Evolutionary conservation across 2,113 vertebrate genomes (phyloP).

Genomic region (Carassius gibelio): DNA sequence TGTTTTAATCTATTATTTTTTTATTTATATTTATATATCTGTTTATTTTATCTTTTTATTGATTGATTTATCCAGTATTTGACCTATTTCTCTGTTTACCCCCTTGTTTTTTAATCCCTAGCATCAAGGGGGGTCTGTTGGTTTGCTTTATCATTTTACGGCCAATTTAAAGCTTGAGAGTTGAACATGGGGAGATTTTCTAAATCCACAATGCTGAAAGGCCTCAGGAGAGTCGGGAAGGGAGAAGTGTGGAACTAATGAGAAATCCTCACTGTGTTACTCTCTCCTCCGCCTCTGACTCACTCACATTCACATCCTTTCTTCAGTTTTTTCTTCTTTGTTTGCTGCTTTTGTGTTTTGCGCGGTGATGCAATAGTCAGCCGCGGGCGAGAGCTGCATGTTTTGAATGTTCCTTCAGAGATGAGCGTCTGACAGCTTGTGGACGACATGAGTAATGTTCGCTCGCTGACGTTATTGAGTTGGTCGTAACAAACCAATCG

Average conservation of each 20-base stretch:
- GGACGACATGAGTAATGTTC: constrained; percentile 27
- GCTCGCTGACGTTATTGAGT: constrained; percentile 36
- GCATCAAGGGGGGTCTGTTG: not conserved
- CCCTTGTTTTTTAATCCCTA: no score
- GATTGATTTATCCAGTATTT: no score
- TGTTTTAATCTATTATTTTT: no score
- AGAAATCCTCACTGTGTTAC: not conserved
- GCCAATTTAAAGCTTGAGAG: not conserved
- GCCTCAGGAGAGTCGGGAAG: not conserved
- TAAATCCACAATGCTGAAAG: constrained; percentile 42
- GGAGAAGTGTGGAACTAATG: constrained; percentile 30
- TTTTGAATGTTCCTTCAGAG: constrained; percentile 43
- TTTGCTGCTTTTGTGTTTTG: constrained; percentile 27
- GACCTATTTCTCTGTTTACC: no score
- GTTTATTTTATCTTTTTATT: no score
- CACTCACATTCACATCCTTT: constrained; percentile 28
- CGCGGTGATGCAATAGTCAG: constrained; percentile 25
- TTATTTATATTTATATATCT: no score
- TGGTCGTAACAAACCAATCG: constrained; percentile 37
- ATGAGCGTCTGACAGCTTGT: not conserved
- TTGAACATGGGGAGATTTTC: not conserved
- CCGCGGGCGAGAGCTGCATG: constrained; percentile 15
- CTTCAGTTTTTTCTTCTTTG: constrained; percentile 10
- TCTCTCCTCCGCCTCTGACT: constrained; percentile 28
- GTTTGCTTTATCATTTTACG: not conserved